phyloP scores from a whole-genome alignment of 2,888 invertebrate genomes.

The Sphaerophoria rueppellii region DNA sequence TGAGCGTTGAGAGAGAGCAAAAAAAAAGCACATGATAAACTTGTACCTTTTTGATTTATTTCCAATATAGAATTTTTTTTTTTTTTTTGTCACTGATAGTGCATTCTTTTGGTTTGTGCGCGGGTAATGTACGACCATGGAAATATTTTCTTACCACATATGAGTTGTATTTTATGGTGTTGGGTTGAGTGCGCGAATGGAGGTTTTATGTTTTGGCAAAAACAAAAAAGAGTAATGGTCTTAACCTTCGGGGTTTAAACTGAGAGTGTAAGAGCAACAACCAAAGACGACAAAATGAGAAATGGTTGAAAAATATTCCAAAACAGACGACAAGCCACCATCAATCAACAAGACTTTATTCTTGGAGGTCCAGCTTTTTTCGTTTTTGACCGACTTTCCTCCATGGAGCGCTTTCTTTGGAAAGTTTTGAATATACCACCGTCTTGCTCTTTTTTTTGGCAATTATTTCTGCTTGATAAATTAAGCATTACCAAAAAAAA shows the following conservation, averaged over 20 bases:
- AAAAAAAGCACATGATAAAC: slow-evolving; percentile 21
- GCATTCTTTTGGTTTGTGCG: slow-evolving; percentile 42
- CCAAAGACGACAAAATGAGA: slow-evolving; percentile 49
- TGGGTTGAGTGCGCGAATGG: too few relatives aligned
- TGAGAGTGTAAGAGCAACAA: background rate
- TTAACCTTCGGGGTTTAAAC: background rate
- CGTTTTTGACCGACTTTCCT: slow-evolving; percentile 16
- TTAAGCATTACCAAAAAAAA: slow-evolving; percentile 63
- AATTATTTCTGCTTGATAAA: slow-evolving; percentile 71
- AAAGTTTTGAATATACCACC: background rate
- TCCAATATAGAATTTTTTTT: slow-evolving; percentile 67
- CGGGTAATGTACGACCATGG: slow-evolving; percentile 51
- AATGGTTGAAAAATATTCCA: slow-evolving; percentile 62
- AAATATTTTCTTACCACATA: slow-evolving; percentile 38
- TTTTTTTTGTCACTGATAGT: slow-evolving; percentile 36
- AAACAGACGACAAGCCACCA: slow-evolving; percentile 60
- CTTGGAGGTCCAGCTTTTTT: slow-evolving; percentile 40
- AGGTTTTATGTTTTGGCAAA: background rate
- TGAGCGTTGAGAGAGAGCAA: background rate
- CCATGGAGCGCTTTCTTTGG: background rate
- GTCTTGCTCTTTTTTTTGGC: background rate
- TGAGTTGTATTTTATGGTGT: too few relatives aligned
- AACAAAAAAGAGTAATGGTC: background rate
- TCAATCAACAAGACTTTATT: slow-evolving; percentile 65
- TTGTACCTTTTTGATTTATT: slow-evolving; percentile 71